phyloP scores from a whole-genome alignment of 2,113 vertebrate genomes.

The Rafetus swinhoei region DNA sequence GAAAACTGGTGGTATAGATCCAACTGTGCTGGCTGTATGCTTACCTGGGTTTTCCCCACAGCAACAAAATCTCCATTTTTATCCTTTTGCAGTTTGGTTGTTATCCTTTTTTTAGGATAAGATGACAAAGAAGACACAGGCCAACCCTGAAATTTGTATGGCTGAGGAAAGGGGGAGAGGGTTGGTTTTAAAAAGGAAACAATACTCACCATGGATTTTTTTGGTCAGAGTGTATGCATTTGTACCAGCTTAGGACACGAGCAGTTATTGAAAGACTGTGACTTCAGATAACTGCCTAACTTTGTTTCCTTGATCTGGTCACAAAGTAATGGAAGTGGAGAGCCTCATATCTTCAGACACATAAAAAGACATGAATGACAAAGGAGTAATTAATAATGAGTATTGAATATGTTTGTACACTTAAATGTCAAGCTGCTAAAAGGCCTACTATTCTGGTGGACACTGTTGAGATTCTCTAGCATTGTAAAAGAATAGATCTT shows the following conservation, averaged over 20 bases:
- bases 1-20: neutral
- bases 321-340: neutral
- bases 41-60: neutral
- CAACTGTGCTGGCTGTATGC: neutral
- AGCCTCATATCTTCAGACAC: neutral
- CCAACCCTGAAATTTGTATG: fast-evolving
- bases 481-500: conserved; percentile 13
- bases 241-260: fast-evolving
- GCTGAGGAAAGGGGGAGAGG: neutral
- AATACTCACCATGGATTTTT: neutral
- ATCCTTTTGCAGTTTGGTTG: neutral
- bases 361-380: neutral
- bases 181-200: neutral
- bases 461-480: conserved; percentile 16
- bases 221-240: neutral
- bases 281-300: neutral
- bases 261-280: neutral
- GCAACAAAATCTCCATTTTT: neutral
- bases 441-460: neutral
- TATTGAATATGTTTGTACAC: neutral
- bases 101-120: neutral
- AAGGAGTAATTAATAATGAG: neutral
- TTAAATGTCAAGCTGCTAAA: neutral
- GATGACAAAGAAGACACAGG: neutral
- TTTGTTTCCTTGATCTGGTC: conserved; percentile 8